A percentile compares a stretch with the other conserved stretches of the same genome.
Evolutionary conservation across 64 coral and sea anemone genomes (phyloP).

Genomic region (Pachyseris speciosa): DNA sequence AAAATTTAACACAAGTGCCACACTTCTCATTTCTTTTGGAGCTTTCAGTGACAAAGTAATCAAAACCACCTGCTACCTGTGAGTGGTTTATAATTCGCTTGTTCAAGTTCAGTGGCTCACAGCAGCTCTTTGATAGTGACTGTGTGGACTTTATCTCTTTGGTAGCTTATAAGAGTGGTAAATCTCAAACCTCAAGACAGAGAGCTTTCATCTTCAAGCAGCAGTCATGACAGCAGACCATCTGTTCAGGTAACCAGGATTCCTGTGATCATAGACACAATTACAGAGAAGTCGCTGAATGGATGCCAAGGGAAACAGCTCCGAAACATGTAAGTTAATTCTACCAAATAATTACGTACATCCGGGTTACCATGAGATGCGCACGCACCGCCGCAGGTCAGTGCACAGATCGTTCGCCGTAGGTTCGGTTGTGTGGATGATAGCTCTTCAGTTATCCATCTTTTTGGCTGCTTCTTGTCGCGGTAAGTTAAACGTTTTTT

Average conservation of each 20-base stretch:
- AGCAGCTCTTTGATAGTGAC: background rate
- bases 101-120: no score
- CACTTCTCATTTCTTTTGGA: no score
- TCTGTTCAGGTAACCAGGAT: background rate
- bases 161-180: slow-evolving; percentile 25
- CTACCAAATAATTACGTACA: background rate
- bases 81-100: no score
- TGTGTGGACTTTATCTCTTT: background rate
- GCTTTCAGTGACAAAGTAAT: no score
- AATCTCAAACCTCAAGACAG: slow-evolving; percentile 35
- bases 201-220: background rate
- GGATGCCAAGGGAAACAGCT: slow-evolving; percentile 9
- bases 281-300: background rate
- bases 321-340: background rate
- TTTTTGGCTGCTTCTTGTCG: no score
- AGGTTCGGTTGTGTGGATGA: no score
- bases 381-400: background rate
- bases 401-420: no score
- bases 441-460: no score
- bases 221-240: slow-evolving; percentile 4
- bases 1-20: no score
- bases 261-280: background rate
- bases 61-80: no score
- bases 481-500: no score
- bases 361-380: background rate